Conservation (phyloP, 2,888 invertebrate genomes). For the Eumacrocentrus americanus region DNA sequence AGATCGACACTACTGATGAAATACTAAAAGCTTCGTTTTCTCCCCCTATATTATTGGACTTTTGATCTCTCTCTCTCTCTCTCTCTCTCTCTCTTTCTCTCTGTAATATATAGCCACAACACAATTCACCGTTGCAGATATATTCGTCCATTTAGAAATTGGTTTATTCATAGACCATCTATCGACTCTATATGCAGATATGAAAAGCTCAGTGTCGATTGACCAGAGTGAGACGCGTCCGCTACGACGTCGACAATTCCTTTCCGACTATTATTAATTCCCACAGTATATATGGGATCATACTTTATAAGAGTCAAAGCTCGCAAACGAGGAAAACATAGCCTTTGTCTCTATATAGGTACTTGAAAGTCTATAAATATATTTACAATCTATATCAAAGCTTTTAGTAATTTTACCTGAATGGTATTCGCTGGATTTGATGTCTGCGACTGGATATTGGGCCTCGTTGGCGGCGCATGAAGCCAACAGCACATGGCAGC, state of each 20-base stretch:
- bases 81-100: not conserved
- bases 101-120: not conserved
- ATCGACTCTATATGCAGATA: conserved; percentile 27
- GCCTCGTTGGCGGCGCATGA: conserved; percentile 59
- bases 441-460: conserved; percentile 49
- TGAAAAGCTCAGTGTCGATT: conserved; percentile 30
- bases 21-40: no score
- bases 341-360: no score
- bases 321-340: not conserved
- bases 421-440: conserved; percentile 55
- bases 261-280: conserved; percentile 17
- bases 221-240: conserved; percentile 20
- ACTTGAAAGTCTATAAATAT: not conserved
- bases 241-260: not conserved
- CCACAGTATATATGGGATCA: not conserved
- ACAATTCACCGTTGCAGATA: conserved; percentile 3
- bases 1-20: conserved; percentile 4
- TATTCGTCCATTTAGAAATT: no score
- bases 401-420: conserved; percentile 50
- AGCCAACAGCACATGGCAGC: conserved; percentile 79
- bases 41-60: no score
- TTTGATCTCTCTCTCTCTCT: not conserved
- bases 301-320: not conserved
- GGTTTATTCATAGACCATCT: conserved; percentile 18
- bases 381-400: not conserved